Percentiles rank a stretch among this genome's conserved stretches.
These are phyloP conservation scores for Esox niger DNA, from an alignment of 2,113 vertebrate genomes.

Conservation along the genomic window DNA sequence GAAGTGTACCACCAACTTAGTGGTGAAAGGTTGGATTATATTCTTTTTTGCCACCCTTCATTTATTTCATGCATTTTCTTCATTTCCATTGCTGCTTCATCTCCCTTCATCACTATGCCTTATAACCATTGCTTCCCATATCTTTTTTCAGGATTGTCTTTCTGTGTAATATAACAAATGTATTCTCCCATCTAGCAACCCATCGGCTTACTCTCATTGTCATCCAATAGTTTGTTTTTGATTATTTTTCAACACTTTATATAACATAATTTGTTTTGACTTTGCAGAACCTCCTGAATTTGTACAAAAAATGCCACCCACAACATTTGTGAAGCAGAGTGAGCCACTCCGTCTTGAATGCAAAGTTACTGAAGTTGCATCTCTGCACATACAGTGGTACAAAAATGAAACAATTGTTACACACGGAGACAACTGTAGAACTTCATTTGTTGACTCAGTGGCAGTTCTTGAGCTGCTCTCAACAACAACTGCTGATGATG, in stretches of 20 bases:
- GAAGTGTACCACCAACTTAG: conserved; percentile 80
- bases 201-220: conserved; percentile 19
- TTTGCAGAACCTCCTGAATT: conserved; percentile 92
- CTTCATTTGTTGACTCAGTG: conserved; percentile 79
- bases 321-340: conserved; percentile 82
- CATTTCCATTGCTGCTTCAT: conserved; percentile 35
- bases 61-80: conserved; percentile 27
- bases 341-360: conserved; percentile 84
- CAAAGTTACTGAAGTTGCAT: conserved; percentile 79
- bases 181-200: conserved; percentile 10
- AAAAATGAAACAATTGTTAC: conserved; percentile 84
- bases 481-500: conserved; percentile 78
- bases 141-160: conserved; percentile 22
- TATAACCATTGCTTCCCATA: background rate
- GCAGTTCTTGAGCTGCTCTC: conserved; percentile 82
- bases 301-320: conserved; percentile 83
- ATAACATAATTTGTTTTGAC: conserved; percentile 56
- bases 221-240: conserved; percentile 25
- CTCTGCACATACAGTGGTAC: conserved; percentile 86
- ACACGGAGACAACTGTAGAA: conserved; percentile 79
- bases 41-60: conserved; percentile 38
- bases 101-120: background rate
- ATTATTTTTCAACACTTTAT: conserved; percentile 2
- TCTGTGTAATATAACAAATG: conserved; percentile 2
- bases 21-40: conserved; percentile 76